Evolutionary conservation across 1,140 invertebrate genomes (phyloP).

Genomic region (Nylanderia fulva): DNA sequence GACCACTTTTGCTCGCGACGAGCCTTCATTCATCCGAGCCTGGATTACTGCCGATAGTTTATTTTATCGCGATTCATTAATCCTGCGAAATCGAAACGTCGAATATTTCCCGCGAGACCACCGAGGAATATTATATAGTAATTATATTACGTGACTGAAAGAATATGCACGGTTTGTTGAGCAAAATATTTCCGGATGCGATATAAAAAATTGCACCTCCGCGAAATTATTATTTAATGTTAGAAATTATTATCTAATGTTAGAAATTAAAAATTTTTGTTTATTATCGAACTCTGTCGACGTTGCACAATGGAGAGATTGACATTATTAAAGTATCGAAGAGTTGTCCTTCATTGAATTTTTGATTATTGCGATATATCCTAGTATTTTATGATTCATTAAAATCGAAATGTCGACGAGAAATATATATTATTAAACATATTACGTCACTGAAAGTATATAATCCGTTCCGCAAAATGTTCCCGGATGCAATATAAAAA

Average conservation of each 20-base stretch:
- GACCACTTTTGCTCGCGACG: not conserved
- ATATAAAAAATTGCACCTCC: not conserved
- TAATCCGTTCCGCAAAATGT: slow-evolving; percentile 3
- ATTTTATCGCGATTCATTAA: slow-evolving; percentile 14
- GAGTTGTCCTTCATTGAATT: slow-evolving; percentile 52
- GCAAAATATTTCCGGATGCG: not conserved
- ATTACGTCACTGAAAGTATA: slow-evolving; percentile 23
- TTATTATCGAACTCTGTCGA: not conserved
- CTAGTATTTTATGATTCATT: too few species aligned
- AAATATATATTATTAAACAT: slow-evolving; percentile 11
- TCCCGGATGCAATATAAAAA: not conserved
- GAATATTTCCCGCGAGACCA: not conserved
- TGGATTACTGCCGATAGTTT: not conserved
- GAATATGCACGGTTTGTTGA: not conserved
- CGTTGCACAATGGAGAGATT: slow-evolving; percentile 3
- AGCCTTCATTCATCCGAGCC: not conserved
- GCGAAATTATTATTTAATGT: not conserved
- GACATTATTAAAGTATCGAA: slow-evolving; percentile 25
- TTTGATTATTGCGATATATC: too few species aligned
- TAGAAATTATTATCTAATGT: not conserved
- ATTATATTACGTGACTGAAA: slow-evolving; percentile 9
- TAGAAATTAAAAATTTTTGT: not conserved
- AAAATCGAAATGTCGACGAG: too few species aligned
- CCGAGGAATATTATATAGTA: not conserved
- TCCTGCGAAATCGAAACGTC: not conserved